phyloP scores from a whole-genome alignment of 2,888 invertebrate genomes.

The Epinotia ramella region DNA sequence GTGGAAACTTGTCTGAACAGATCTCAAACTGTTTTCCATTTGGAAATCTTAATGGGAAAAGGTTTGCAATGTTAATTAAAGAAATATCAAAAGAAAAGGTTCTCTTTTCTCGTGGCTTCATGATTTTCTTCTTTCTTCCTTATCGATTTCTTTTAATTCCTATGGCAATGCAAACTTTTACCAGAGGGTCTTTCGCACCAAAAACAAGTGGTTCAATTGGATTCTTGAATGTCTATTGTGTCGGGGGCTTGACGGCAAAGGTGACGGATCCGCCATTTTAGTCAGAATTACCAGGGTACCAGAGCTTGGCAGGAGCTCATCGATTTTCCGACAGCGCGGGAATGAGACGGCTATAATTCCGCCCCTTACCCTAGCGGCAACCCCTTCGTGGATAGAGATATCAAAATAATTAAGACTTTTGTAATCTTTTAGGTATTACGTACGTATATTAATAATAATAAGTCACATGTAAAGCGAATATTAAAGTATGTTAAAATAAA shows the following conservation, averaged over 20 bases:
- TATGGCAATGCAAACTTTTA: background rate
- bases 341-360: conserved; percentile 35
- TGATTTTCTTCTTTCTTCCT: conserved; percentile 1
- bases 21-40: conserved; percentile 58
- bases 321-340: conserved; percentile 53
- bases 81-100: conserved; percentile 4
- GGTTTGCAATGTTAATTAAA: conserved; percentile 15
- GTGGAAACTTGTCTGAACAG: conserved; percentile 66
- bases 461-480: too few species aligned
- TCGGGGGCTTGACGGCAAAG: conserved; percentile 31
- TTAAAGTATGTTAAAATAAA: too few species aligned
- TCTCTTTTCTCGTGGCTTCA: background rate
- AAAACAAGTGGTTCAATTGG: conserved; percentile 1
- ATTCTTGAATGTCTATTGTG: conserved; percentile 13
- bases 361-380: background rate
- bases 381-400: conserved; percentile 2
- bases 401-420: background rate
- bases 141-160: background rate
- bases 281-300: conserved; percentile 64
- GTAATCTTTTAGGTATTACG: too few species aligned
- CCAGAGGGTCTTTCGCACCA: conserved; percentile 12
- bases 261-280: conserved; percentile 74
- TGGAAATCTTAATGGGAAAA: conserved; percentile 32
- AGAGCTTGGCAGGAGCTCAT: conserved; percentile 57
- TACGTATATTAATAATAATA: too few species aligned